Evolutionary conservation across 2,888 invertebrate species (phyloP).

Genomic region (Meteorus cinctellus): DNA sequence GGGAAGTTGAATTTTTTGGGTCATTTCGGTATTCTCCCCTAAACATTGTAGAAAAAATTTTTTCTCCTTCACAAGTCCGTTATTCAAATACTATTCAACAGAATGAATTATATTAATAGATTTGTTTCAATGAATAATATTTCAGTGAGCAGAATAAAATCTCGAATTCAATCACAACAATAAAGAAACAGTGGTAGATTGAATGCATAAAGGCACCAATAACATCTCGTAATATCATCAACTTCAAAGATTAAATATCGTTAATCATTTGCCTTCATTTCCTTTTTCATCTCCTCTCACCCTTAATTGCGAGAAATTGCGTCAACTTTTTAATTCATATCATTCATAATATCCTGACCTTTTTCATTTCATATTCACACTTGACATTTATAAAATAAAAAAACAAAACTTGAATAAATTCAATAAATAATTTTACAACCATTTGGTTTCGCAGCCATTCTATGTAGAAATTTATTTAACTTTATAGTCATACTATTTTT

Average conservation of each 20-base stretch:
- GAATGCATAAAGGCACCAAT: neutral
- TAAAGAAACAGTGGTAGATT: too few species aligned
- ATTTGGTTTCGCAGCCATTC: neutral
- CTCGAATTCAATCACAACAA: too few species aligned
- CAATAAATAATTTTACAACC: neutral
- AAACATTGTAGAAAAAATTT: too few species aligned
- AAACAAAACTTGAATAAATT: neutral
- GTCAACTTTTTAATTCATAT: neutral
- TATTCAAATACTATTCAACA: too few species aligned
- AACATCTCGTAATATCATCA: neutral
- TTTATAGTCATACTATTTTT: constrained; percentile 3
- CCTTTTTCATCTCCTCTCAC: too few species aligned
- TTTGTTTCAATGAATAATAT: too few species aligned
- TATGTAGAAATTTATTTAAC: neutral
- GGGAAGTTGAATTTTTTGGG: too few species aligned
- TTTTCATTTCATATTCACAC: neutral
- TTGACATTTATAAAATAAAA: neutral
- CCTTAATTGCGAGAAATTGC: neutral
- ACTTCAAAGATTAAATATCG: neutral
- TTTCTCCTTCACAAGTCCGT: too few species aligned
- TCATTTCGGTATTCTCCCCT: too few species aligned
- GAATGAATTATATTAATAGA: too few species aligned
- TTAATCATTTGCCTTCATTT: too few species aligned
- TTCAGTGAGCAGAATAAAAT: too few species aligned
- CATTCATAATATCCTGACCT: neutral